Evolutionary conservation across 1,140 invertebrate genomes (phyloP), one percentile per base, ranked within the genome.

Genomic region (Centruroides vittatus): DNA sequence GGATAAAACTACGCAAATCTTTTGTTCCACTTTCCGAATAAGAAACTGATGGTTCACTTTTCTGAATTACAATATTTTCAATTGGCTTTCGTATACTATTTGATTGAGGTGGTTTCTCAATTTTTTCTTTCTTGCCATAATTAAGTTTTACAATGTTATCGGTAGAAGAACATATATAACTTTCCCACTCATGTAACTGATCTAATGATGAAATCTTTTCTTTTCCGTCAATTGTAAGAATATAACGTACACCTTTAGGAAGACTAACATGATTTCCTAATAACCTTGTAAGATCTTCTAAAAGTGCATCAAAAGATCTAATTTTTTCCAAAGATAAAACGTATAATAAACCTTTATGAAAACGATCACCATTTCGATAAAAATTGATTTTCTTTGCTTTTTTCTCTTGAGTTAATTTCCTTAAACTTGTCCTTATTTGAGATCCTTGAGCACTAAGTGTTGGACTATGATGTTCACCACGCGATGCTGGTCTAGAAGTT

Each of bases 331-430:
- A 81, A 58, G 88, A 88, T 23, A 98, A 86, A 60, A 92, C 89
- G 74, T 96, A 89, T 41, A 89, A 84, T 60, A 93, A 82, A 64
- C 93, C 91, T 68, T 84, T 86, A 77, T 89, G 96, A 80, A 92
- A 95, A 70, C 86, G 86, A 76, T 98, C 93, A 57, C 93, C 93
- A 78, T 98, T 97, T 65, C 93, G 81, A 76, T 89, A 94, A 77
- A 97, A 96, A 61, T 90, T 80, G 51, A 96, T 84, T 73, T 92
- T 81, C 78, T 89, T 90, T 34, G 91, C 91, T 76, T 90, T 90
- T 59, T 85, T 82, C 51, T 86, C 82, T 62, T 70, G 65, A 8
- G 73, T 68, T 2, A 74, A 62, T 59, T 70, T 72, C 56, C 73
- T 63, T n/a, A 76, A 66, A 58, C 71, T 73, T 47, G 71, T 68